phyloP scores from a whole-genome alignment of 2,113 vertebrate genomes.

The Bombycilla garrulus region DNA sequence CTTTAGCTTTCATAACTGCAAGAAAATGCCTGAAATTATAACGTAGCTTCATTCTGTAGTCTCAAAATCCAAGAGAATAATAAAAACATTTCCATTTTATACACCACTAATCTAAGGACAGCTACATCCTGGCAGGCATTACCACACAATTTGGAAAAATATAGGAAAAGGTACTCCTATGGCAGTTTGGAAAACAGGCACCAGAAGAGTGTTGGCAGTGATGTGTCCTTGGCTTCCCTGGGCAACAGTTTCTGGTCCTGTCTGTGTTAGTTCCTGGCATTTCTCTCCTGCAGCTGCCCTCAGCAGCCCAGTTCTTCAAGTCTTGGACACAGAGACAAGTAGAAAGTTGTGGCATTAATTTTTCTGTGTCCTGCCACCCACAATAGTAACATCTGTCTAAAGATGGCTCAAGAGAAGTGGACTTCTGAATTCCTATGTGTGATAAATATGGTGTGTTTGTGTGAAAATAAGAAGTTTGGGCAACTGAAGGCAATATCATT shows the following conservation, averaged over 20 bases:
- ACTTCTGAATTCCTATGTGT: not conserved
- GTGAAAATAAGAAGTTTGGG: not conserved
- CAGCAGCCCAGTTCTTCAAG: not conserved
- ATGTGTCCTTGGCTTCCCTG: not conserved
- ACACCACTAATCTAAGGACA: not conserved
- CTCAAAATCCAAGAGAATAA: not conserved
- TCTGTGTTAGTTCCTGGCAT: not conserved
- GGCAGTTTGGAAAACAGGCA: not conserved
- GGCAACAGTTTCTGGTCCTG: not conserved
- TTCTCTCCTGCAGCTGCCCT: not conserved
- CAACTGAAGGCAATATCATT: not conserved
- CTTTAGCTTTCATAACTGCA: not conserved
- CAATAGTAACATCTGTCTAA: not conserved
- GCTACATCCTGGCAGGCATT: accelerated
- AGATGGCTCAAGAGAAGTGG: not conserved
- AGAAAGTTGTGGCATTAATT: not conserved
- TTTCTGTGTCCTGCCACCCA: not conserved
- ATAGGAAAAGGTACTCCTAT: not conserved
- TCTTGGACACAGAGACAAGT: not conserved
- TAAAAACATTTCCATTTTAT: not conserved
- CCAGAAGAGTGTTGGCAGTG: accelerated
- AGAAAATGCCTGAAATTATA: not conserved
- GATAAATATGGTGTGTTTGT: not conserved
- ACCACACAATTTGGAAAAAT: not conserved
- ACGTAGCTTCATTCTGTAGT: not conserved